phyloP scores from a whole-genome alignment of 1,140 invertebrate species.

The Lucilia sericata region DNA sequence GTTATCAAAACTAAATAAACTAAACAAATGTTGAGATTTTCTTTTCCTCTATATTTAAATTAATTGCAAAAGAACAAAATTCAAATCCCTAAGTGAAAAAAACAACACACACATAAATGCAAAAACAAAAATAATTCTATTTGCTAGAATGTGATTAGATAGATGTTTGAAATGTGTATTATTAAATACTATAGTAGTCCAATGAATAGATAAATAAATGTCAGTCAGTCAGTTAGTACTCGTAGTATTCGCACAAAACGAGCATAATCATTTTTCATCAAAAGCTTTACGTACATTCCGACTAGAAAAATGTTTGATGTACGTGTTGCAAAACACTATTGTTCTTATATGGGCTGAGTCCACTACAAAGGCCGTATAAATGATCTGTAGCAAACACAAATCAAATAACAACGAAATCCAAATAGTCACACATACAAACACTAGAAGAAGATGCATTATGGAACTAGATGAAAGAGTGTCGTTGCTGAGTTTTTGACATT shows the following conservation, averaged over 20 bases:
- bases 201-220: too few species aligned
- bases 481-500: conserved; percentile 39
- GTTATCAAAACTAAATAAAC: background rate
- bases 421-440: background rate
- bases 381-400: background rate
- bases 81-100: background rate
- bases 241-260: background rate
- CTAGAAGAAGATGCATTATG: background rate
- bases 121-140: background rate
- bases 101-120: background rate
- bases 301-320: conserved; percentile 14
- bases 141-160: background rate
- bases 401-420: background rate
- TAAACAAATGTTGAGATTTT: background rate
- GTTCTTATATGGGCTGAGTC: background rate
- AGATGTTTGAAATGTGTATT: background rate
- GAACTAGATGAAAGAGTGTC: background rate
- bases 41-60: conserved; percentile 34
- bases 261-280: conserved; percentile 32
- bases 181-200: background rate
- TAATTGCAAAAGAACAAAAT: conserved; percentile 24
- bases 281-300: conserved; percentile 16
- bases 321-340: background rate
- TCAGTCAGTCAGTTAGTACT: background rate
- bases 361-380: too few species aligned